Evolutionary conservation across 2,888 invertebrate species (phyloP).

Genomic region (Electrophaes corylata): DNA sequence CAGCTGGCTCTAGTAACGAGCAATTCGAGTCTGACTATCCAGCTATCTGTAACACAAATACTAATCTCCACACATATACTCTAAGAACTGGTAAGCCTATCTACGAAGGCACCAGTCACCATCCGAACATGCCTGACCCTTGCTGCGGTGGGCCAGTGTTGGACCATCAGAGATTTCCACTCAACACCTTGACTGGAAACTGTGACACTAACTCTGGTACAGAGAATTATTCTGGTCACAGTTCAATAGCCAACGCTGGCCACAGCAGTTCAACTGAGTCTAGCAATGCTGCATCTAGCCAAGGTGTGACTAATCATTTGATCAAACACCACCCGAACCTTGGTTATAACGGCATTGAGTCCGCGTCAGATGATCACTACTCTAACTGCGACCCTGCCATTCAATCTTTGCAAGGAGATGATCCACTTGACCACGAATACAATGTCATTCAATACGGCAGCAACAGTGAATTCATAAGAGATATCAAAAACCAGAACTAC

Average conservation of each 20-base stretch:
- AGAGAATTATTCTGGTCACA: slow-evolving; percentile 86
- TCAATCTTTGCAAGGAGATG: slow-evolving; percentile 78
- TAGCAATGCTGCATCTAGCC: slow-evolving; percentile 79
- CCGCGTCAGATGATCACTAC: slow-evolving; percentile 80
- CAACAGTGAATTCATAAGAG: slow-evolving; percentile 77
- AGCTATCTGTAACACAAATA: slow-evolving; percentile 93
- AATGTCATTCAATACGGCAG: slow-evolving; percentile 82
- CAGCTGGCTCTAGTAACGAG: slow-evolving; percentile 92
- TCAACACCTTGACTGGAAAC: slow-evolving; percentile 81
- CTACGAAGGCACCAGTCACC: slow-evolving; percentile 85
- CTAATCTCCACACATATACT: slow-evolving; percentile 93
- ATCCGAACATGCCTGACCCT: slow-evolving; percentile 70
- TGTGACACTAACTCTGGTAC: slow-evolving; percentile 86
- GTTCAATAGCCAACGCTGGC: slow-evolving; percentile 83
- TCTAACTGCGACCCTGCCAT: slow-evolving; percentile 81
- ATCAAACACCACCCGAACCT: slow-evolving; percentile 79
- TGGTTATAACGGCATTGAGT: slow-evolving; percentile 79
- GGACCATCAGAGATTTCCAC: slow-evolving; percentile 77
- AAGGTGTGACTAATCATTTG: slow-evolving; percentile 79
- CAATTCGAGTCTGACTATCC: slow-evolving; percentile 93
- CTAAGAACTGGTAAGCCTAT: slow-evolving; percentile 90
- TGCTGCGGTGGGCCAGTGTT: slow-evolving; percentile 74
- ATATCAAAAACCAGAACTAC: slow-evolving; percentile 83
- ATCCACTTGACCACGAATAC: slow-evolving; percentile 80
- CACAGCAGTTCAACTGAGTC: slow-evolving; percentile 82